phyloP scores from a whole-genome alignment of 2,888 invertebrate genomes.

The Parelbella ahira region DNA sequence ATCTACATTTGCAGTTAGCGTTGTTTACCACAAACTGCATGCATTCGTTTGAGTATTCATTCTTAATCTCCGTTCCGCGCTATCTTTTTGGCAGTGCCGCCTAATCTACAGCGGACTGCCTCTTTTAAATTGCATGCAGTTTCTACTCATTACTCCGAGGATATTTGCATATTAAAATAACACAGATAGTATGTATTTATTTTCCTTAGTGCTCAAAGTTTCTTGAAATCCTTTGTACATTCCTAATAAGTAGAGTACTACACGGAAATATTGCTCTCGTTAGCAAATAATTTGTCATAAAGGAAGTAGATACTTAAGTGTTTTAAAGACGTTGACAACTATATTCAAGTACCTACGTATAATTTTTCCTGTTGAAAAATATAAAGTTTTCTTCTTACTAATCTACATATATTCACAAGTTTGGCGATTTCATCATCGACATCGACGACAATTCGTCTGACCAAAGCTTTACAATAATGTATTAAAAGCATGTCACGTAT shows the following conservation, averaged over 20 bases:
- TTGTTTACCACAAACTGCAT: constrained; percentile 45
- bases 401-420: no score
- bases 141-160: constrained; percentile 60
- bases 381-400: no score
- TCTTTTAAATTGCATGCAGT: constrained; percentile 68
- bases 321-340: no score
- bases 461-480: no score
- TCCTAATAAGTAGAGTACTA: constrained; percentile 19
- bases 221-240: constrained; percentile 27
- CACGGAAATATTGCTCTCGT: constrained; percentile 12
- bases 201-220: constrained; percentile 31
- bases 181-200: constrained; percentile 36
- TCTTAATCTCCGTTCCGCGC: constrained; percentile 53
- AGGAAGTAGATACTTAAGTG: constrained; percentile 4
- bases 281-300: no score
- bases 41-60: constrained; percentile 64
- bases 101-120: constrained; percentile 45
- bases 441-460: no score
- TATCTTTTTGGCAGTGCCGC: constrained; percentile 67
- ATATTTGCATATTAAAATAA: constrained; percentile 61
- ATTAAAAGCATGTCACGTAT: no score
- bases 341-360: no score
- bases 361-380: no score
- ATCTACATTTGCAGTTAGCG: constrained; percentile 42
- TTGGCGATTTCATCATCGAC: no score